Conservation (phyloP, 2,888 invertebrate species). For the Chymomyza procnemis region DNA sequence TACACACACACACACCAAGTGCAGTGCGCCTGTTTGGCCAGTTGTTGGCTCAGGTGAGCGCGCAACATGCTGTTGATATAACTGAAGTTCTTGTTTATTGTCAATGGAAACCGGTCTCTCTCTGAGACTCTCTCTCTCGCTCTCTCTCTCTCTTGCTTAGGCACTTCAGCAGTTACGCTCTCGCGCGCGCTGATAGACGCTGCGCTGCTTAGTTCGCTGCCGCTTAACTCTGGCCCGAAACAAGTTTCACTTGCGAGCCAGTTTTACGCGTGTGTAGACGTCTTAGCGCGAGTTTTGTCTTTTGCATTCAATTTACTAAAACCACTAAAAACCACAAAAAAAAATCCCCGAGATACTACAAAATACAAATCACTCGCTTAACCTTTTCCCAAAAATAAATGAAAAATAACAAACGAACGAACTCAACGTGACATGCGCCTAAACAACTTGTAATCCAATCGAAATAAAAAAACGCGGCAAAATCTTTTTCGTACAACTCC, state of each 20-base stretch:
- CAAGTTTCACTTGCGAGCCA: constrained; percentile 74
- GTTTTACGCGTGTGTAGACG: constrained; percentile 67
- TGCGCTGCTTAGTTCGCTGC: neutral
- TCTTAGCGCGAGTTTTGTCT: constrained; percentile 17
- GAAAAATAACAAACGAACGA: constrained; percentile 25
- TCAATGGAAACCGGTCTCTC: constrained; percentile 43
- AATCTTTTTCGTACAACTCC: neutral
- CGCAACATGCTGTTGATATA: constrained; percentile 40
- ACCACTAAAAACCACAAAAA: constrained; percentile 2
- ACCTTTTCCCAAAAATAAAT: constrained; percentile 24
- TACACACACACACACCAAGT: neutral
- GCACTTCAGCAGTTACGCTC: too few species aligned
- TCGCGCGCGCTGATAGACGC: too few species aligned
- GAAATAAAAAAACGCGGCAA: neutral
- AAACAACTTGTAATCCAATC: neutral
- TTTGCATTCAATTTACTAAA: neutral
- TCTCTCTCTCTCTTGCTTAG: neutral
- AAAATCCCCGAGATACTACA: neutral
- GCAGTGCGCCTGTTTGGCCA: neutral
- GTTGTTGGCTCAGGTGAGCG: constrained; percentile 44
- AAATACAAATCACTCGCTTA: constrained; percentile 1
- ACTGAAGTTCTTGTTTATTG: constrained; percentile 50
- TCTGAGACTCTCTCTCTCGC: constrained; percentile 6
- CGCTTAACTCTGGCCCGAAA: constrained; percentile 36
- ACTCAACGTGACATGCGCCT: constrained; percentile 16